Evolutionary conservation across 2,113 vertebrate species (phyloP).

Genomic region (Camelus dromedarius): DNA sequence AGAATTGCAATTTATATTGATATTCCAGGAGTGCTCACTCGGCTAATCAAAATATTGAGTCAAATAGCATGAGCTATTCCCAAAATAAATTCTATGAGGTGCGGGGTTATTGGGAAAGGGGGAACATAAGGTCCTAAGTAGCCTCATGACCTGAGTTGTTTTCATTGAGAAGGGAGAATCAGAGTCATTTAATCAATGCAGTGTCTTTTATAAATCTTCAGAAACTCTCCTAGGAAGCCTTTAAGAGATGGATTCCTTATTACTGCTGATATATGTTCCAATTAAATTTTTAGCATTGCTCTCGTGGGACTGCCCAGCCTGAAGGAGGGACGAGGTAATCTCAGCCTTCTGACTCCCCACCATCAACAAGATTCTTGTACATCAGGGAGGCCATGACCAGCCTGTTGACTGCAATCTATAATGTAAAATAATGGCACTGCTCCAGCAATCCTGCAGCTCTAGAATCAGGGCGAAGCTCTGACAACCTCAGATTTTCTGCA

Average conservation of each 20-base stretch:
- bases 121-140: background rate
- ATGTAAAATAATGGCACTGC: background rate
- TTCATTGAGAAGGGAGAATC: background rate
- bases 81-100: background rate
- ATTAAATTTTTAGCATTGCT: constrained; percentile 39
- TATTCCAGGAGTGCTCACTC: background rate
- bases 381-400: background rate
- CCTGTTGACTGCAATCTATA: background rate
- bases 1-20: background rate
- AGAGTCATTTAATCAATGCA: constrained; percentile 42
- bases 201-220: constrained; percentile 27
- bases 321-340: background rate
- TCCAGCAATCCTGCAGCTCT: background rate
- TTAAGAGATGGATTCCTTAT: constrained; percentile 35
- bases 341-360: background rate
- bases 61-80: background rate
- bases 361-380: background rate
- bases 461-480: background rate
- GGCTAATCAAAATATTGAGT: background rate
- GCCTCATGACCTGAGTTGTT: background rate
- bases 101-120: background rate
- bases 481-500: background rate
- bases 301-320: background rate
- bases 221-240: background rate
- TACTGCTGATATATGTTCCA: constrained; percentile 39